phyloP scores from a whole-genome alignment of 2,888 invertebrate species.

The Cephus pygmeus region DNA sequence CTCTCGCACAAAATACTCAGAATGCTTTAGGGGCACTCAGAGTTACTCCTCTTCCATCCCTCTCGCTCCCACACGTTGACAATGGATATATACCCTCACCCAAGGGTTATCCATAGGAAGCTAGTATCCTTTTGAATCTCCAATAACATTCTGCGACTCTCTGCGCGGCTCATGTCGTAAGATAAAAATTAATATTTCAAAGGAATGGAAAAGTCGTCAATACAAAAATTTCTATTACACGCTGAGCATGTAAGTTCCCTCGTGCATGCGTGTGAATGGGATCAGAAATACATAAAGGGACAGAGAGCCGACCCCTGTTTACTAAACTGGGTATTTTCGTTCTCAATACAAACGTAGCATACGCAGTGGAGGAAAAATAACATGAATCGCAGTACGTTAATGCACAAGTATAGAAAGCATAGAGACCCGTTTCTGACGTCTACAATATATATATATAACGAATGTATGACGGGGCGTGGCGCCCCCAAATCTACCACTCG shows the following conservation, averaged over 20 bases:
- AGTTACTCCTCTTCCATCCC: neutral
- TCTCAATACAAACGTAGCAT: neutral
- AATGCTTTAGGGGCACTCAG: conserved; percentile 2
- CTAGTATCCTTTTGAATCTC: neutral
- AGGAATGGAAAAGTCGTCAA: neutral
- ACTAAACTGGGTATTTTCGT: neutral
- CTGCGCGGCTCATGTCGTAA: neutral
- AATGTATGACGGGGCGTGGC: conserved; percentile 2
- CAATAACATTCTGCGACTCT: neutral
- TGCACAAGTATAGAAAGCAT: neutral
- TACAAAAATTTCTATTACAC: neutral
- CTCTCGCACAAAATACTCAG: conserved; percentile 13
- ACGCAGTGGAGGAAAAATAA: neutral
- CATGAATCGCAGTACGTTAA: neutral
- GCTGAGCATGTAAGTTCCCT: neutral
- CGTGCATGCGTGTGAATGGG: neutral
- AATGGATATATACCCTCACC: neutral
- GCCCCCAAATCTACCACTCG: conserved; percentile 14
- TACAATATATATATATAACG: neutral
- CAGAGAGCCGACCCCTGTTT: neutral
- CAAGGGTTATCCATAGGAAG: neutral
- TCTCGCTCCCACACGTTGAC: conserved; percentile 9
- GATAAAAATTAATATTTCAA: neutral
- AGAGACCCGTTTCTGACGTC: neutral
- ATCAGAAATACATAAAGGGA: neutral